These are phyloP conservation scores for Tragelaphus strepsiceros DNA, from an alignment of 2,113 vertebrate species.

Conservation along the genomic window DNA sequence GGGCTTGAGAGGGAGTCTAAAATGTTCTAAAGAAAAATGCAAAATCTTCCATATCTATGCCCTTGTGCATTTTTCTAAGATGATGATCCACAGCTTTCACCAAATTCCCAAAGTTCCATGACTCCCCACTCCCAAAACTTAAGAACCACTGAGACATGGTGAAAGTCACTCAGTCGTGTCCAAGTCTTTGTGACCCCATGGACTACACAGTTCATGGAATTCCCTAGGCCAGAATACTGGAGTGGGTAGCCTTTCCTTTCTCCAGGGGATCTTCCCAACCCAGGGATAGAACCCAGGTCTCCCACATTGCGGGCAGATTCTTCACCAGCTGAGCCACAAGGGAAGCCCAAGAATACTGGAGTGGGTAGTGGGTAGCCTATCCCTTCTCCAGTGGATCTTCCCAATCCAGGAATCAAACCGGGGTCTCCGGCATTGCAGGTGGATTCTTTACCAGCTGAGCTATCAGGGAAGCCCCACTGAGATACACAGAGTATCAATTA, in stretches of 20 bases:
- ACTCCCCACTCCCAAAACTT: neutral
- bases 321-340: neutral
- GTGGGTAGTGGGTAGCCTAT: neutral
- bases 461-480: neutral
- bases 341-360: neutral
- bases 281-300: neutral
- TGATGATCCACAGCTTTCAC: neutral
- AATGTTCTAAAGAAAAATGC: neutral
- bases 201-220: neutral
- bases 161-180: neutral
- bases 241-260: neutral
- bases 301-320: neutral
- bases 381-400: neutral
- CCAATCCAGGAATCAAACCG: fast-evolving
- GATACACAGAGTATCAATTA: neutral
- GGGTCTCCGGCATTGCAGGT: neutral
- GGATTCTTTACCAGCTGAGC: neutral
- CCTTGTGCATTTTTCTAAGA: neutral
- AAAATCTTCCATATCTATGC: neutral
- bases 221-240: neutral
- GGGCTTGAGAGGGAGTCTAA: neutral
- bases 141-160: neutral
- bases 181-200: neutral
- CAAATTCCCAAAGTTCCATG: neutral
- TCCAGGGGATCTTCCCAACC: neutral